Base-by-base conservation (phyloP, 30 jellyfish, hydroid and myxozoan species). In the Chironex yamaguchii region DNA sequence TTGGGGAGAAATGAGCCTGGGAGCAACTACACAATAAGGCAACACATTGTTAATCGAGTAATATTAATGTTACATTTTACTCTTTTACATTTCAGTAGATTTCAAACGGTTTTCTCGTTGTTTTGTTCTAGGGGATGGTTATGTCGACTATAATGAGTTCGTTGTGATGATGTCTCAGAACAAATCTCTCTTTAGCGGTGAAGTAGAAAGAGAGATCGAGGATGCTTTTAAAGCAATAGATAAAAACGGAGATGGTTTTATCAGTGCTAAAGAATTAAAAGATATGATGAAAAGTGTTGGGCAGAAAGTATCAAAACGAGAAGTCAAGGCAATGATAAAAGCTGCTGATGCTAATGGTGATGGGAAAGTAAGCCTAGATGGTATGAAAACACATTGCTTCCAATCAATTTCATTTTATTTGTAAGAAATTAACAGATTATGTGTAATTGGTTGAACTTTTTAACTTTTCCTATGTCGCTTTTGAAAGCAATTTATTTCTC, bases 261-360 rank as follows among this genome's bases (percentile, higher is more conserved):
- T 91, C 12, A 85, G 94, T 14, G 86, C 92, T 12, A 86, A 67
- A 36, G 97, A 91, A 34, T 71, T 91, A 50, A 51, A 72, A 50
- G 76, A 24, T 21, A 74, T 91, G 82, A 74, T 77, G 90, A 78
- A 76, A 30, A 76, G 69, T 29, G 74, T 91, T 14, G 97, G 97
- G 0, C 84, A 91, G 31, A 80, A 67, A 66, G 17, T 79, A 49
- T 76, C 96, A 31, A 51, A 42, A 28, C 63, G 76, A 36, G 96
- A 91, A 62, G 77, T 91, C 2, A 49, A 62, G 29, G 82, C 72
- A 17, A 84, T 91, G 95, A 91, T 91, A 4, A 63, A 67, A 36
- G 54, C 62, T 17, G 97, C 96, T 28, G 97, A 91, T 78, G 66
- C 52, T 9, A 76, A 91, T 68, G 97, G 92, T 1, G 97, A 91